phyloP scores from a whole-genome alignment of 1,140 invertebrate genomes.

The Eupeodes corollae region DNA sequence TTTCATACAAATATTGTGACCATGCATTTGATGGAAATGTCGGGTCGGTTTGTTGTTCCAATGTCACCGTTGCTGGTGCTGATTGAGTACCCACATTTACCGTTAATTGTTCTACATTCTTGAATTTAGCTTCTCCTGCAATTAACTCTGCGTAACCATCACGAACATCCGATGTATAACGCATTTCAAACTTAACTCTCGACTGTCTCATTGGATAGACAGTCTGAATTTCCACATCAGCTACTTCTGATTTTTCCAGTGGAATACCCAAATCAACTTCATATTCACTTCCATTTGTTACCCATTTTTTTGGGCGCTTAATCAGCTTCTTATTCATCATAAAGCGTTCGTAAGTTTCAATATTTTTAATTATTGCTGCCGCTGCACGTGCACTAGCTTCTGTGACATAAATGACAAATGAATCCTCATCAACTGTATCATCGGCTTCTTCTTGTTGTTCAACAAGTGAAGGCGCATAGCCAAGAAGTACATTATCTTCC shows the following conservation, averaged over 20 bases:
- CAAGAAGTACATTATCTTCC: slow-evolving; percentile 49
- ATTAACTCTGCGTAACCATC: slow-evolving; percentile 56
- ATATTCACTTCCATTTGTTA: slow-evolving; percentile 47
- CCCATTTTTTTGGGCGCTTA: slow-evolving; percentile 50
- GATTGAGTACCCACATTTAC: slow-evolving; percentile 44
- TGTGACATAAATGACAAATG: slow-evolving; percentile 48
- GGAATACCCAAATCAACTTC: slow-evolving; percentile 47
- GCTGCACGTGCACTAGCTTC: slow-evolving; percentile 38
- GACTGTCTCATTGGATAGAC: slow-evolving; percentile 45
- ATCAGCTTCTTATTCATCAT: slow-evolving; percentile 48
- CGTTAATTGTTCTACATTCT: slow-evolving; percentile 44
- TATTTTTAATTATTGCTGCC: slow-evolving; percentile 43
- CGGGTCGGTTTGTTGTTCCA: slow-evolving; percentile 51
- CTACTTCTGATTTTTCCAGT: slow-evolving; percentile 43
- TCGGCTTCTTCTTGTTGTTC: slow-evolving; percentile 48
- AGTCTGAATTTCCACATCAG: slow-evolving; percentile 52
- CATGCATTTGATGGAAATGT: slow-evolving; percentile 52
- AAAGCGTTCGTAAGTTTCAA: slow-evolving; percentile 48
- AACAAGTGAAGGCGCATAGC: slow-evolving; percentile 51
- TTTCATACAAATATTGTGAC: slow-evolving; percentile 48
- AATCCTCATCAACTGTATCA: slow-evolving; percentile 32
- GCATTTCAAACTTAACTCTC: slow-evolving; percentile 30
- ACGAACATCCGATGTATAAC: slow-evolving; percentile 43
- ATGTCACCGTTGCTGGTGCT: slow-evolving; percentile 34
- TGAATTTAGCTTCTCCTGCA: slow-evolving; percentile 42